A percentile compares a stretch with the other conserved stretches of the same genome.
phyloP scores from a whole-genome alignment of 2,888 invertebrate species.

The Automeris io region DNA sequence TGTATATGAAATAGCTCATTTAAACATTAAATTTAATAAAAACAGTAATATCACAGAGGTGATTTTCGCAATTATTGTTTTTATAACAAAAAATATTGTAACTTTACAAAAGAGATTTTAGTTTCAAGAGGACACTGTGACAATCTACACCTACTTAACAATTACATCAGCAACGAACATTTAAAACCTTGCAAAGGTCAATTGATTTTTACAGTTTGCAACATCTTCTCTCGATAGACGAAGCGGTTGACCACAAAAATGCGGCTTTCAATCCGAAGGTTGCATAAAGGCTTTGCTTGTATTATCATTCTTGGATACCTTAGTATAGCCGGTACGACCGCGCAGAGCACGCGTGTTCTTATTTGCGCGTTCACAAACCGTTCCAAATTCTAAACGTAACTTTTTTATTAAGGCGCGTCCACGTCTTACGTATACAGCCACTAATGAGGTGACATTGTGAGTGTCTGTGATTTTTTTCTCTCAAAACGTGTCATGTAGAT shows the following conservation, averaged over 20 bases:
- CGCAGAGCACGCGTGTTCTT: conserved; percentile 48
- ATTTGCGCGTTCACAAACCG: conserved; percentile 33
- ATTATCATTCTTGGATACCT: conserved; percentile 47
- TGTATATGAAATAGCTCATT: no score
- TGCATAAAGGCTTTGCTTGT: conserved; percentile 60
- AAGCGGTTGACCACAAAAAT: conserved; percentile 68
- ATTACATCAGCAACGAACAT: conserved; percentile 1
- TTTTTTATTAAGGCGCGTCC: conserved; percentile 12
- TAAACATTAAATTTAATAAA: no score
- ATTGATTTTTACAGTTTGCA: conserved; percentile 39
- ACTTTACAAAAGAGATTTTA: neutral
- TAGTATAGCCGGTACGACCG: conserved; percentile 58
- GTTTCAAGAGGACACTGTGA: neutral
- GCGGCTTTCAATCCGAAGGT: conserved; percentile 66
- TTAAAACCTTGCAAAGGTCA: conserved; percentile 41
- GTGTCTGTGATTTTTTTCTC: conserved; percentile 4
- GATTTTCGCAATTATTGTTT: no score
- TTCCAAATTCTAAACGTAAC: conserved; percentile 23
- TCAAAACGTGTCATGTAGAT: neutral
- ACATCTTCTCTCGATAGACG: conserved; percentile 49
- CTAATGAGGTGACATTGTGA: conserved; percentile 25
- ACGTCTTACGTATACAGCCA: conserved; percentile 11
- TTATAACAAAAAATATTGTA: neutral
- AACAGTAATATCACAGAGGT: no score
- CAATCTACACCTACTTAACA: neutral